These are phyloP conservation scores for Maconellicoccus hirsutus DNA, from an alignment of 1,140 invertebrate species.

Conservation along the genomic window DNA sequence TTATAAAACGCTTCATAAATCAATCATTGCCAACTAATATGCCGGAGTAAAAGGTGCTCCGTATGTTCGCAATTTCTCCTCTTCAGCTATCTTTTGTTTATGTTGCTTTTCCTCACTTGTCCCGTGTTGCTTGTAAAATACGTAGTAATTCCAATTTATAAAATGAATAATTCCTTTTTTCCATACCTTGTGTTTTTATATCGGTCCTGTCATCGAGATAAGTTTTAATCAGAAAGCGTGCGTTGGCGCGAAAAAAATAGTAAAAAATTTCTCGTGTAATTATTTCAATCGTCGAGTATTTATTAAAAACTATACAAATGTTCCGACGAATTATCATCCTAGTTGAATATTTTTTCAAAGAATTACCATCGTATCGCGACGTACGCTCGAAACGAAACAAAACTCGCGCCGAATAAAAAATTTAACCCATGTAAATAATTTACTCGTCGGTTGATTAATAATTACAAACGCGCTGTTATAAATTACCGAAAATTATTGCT, in stretches of 20 bases:
- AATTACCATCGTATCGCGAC: too few relatives aligned
- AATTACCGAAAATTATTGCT: neutral
- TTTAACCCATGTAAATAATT: neutral
- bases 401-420: neutral
- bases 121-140: neutral
- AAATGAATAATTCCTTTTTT: too few relatives aligned
- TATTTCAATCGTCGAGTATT: too few relatives aligned
- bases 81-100: neutral
- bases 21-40: conserved; percentile 20
- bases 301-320: too few relatives aligned
- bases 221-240: neutral
- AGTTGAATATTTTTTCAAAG: too few relatives aligned
- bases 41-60: neutral
- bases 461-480: neutral
- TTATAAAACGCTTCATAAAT: conserved; percentile 22
- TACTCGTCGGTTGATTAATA: neutral
- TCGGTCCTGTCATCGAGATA: too few relatives aligned
- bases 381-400: neutral
- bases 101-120: neutral
- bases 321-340: too few relatives aligned
- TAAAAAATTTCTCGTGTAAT: too few relatives aligned
- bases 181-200: too few relatives aligned
- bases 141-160: too few relatives aligned
- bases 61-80: too few relatives aligned
- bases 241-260: neutral